phyloP scores from a whole-genome alignment of 2,888 invertebrate species.

The Gnatocerus cornutus region DNA sequence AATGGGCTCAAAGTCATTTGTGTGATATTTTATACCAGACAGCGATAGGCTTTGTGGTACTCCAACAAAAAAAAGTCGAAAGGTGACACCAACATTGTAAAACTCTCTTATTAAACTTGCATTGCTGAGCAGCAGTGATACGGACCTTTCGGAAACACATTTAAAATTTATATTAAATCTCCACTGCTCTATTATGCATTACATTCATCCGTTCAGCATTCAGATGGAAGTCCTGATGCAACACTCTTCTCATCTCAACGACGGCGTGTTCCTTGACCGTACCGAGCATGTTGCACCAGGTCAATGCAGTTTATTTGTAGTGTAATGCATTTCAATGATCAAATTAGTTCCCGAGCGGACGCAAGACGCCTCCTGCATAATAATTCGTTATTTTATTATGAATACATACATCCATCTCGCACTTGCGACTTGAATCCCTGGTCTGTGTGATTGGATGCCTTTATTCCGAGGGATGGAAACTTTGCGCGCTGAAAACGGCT shows the following conservation, averaged over 20 bases:
- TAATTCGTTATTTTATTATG: constrained; percentile 49
- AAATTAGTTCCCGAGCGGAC: constrained; percentile 45
- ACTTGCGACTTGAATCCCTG: too few relatives aligned
- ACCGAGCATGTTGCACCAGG: constrained; percentile 46
- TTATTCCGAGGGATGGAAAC: too few relatives aligned
- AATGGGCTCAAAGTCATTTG: constrained; percentile 41
- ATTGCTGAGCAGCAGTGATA: constrained; percentile 20
- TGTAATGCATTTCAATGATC: constrained; percentile 53
- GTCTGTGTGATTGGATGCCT: neutral
- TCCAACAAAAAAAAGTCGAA: too few relatives aligned
- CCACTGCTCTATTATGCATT: constrained; percentile 43
- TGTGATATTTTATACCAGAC: too few relatives aligned
- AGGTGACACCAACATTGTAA: too few relatives aligned
- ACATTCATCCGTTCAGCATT: constrained; percentile 40
- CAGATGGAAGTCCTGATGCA: constrained; percentile 28
- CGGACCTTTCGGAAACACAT: constrained; percentile 20
- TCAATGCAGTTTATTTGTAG: constrained; percentile 51
- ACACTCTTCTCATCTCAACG: constrained; percentile 35
- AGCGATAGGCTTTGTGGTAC: neutral
- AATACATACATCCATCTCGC: constrained; percentile 12
- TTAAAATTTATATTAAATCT: constrained; percentile 46
- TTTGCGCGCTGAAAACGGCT: too few relatives aligned
- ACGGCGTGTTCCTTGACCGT: constrained; percentile 37
- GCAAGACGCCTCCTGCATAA: constrained; percentile 47
- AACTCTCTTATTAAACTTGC: constrained; percentile 31